Evolutionary conservation across 2,797 vertebrate genomes (phyloP).

Genomic region (Scyliorhinus canicula): DNA sequence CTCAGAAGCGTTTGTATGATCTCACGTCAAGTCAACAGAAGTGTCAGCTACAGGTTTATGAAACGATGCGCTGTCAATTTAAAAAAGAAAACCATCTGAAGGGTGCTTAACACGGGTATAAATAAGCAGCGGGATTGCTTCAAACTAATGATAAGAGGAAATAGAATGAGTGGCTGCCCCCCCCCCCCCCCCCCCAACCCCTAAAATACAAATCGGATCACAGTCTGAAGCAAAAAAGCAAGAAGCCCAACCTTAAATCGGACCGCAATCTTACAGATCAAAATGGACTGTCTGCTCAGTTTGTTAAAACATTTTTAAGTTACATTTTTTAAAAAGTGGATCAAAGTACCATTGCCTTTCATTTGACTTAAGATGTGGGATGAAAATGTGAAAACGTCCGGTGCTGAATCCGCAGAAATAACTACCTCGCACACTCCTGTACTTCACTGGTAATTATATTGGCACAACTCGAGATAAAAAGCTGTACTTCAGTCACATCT

Average conservation of each 20-base stretch:
- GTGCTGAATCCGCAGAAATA: not conserved
- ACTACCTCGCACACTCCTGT: not conserved
- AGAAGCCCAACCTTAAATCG: not conserved
- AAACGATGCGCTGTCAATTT: not conserved
- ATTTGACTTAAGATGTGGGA: not conserved
- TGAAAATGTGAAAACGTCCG: not conserved
- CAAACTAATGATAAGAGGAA: not conserved
- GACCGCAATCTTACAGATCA: not conserved
- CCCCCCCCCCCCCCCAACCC: not conserved
- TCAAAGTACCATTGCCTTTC: not conserved
- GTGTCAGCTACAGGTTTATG: not conserved
- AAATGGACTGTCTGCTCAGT: not conserved
- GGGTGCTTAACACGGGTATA: not conserved
- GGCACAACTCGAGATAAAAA: constrained; percentile 4
- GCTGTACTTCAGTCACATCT: not conserved
- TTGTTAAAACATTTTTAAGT: not conserved
- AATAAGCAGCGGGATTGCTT: not conserved
- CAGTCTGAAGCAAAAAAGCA: no score
- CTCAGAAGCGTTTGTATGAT: not conserved
- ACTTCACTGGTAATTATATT: not conserved
- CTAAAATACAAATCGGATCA: not conserved
- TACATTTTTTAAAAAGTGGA: not conserved
- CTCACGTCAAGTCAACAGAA: not conserved
- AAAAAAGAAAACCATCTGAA: not conserved
- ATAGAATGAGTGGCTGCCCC: not conserved